Evolutionary conservation across 1,140 invertebrate species (phyloP), one percentile per base, ranked within the genome.

Genomic region (Colletes gigas): DNA sequence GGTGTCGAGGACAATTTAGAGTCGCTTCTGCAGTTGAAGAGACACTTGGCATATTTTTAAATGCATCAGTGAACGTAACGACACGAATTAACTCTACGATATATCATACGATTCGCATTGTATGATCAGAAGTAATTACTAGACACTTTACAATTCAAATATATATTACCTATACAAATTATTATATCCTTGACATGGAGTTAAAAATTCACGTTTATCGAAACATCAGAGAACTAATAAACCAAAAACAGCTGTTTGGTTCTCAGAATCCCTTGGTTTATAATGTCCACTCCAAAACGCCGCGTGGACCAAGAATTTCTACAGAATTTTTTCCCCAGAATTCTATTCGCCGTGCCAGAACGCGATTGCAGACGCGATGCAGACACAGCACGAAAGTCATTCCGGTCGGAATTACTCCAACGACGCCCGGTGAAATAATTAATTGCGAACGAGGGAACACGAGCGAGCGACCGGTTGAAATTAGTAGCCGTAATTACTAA

Each of bases 401-500:
- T 39, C 59, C 59, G 30, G 6, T n/a, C n/a, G 44, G 50, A 75
- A 75, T 66, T 66, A 3, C 50, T 10, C 71, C 21, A 3, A 7
- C 44, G 39, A 62, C 72, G 21, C 17, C 60, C 15, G 44, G n/a
- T 41, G 68, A 41, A 55, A 59, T 68, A 68, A 76, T 76, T 76
- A 76, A 77, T 70, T 55, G 65, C 74, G n/a, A 15, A 1, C 14
- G 6, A 17, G 30, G 66, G 54, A 76, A 68, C 63, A 19, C 70
- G 21, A 39, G 10, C 55, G 39, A 15, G 15, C 41, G 41, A 6
- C 21, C 52, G 52, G 21, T 70, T 55, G n/a, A 55, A 70, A 66
- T 66, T 78, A 63, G 76, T 63, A 47, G n/a, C 39, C 12, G 69
- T 74, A 80, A 80, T 80, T 80, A 80, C 52, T 41, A 67, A 80